Evolutionary conservation across 2,888 invertebrate species (phyloP).

Genomic region (Zaprionus bogoriensis): DNA sequence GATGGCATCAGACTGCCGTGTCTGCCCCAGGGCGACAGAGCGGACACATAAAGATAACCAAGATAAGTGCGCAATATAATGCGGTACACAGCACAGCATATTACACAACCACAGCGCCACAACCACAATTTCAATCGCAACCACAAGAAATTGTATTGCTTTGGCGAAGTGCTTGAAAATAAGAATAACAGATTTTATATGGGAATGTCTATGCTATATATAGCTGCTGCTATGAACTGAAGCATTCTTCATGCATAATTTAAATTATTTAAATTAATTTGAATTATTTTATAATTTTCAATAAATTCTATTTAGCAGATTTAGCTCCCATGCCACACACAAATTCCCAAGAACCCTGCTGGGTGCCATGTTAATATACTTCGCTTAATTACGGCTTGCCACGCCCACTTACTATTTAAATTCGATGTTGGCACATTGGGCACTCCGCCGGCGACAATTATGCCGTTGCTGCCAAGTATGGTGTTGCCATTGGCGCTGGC

Average conservation of each 20-base stretch:
- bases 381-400: background rate
- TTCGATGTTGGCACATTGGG: conserved; percentile 76
- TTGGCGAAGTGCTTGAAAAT: too few species aligned
- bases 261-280: too few species aligned
- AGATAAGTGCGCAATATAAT: conserved; percentile 24
- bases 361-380: too few species aligned
- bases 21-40: conserved; percentile 24
- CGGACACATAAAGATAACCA: conserved; percentile 37
- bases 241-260: too few species aligned
- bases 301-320: too few species aligned
- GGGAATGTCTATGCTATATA: too few species aligned
- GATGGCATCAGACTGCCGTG: conserved; percentile 42
- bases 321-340: too few species aligned
- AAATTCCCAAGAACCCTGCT: too few species aligned
- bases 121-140: too few species aligned
- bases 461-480: conserved; percentile 71
- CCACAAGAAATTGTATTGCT: background rate
- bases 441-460: conserved; percentile 76
- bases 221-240: too few species aligned
- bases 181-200: too few species aligned
- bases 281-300: too few species aligned
- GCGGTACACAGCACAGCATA: conserved; percentile 18
- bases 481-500: conserved; percentile 50
- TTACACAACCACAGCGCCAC: conserved; percentile 20
- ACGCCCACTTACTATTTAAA: conserved; percentile 78